Percentiles rank a stretch among this genome's conserved stretches.
Conservation (phyloP, 2,888 invertebrate species). For the Tipula lateralis region DNA sequence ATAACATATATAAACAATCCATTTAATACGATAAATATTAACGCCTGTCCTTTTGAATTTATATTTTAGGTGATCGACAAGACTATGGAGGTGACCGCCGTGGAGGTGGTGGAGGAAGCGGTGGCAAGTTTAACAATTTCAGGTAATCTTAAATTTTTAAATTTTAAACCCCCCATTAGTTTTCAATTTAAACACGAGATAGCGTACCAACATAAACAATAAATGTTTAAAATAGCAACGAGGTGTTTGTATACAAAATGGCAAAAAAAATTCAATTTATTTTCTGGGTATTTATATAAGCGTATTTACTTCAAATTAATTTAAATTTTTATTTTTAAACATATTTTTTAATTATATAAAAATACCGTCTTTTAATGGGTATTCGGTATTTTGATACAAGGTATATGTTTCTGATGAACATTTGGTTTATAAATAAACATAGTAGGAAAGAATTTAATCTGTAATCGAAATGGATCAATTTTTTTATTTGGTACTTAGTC, state of each 20-base stretch:
- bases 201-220: not conserved
- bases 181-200: not conserved
- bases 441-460: not conserved
- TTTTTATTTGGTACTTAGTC: not conserved
- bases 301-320: not conserved
- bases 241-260: not conserved
- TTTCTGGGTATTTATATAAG: slow-evolving; percentile 14
- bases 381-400: not conserved
- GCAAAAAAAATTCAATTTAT: not conserved
- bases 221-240: not conserved
- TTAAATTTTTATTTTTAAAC: not conserved
- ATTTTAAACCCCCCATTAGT: not conserved
- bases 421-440: not conserved
- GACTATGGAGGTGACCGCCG: slow-evolving; percentile 35
- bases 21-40: not conserved
- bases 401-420: not conserved
- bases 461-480: not conserved
- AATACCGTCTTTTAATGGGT: not conserved
- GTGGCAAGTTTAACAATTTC: slow-evolving; percentile 35
- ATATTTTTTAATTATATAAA: not conserved
- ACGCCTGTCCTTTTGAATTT: not conserved
- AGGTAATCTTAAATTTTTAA: not conserved
- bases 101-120: slow-evolving; percentile 39
- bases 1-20: not conserved
- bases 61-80: not conserved